Evolutionary conservation across 2,888 invertebrate genomes (phyloP), one percentile per base, ranked within the genome.

Genomic region (Drosophila merina): DNA sequence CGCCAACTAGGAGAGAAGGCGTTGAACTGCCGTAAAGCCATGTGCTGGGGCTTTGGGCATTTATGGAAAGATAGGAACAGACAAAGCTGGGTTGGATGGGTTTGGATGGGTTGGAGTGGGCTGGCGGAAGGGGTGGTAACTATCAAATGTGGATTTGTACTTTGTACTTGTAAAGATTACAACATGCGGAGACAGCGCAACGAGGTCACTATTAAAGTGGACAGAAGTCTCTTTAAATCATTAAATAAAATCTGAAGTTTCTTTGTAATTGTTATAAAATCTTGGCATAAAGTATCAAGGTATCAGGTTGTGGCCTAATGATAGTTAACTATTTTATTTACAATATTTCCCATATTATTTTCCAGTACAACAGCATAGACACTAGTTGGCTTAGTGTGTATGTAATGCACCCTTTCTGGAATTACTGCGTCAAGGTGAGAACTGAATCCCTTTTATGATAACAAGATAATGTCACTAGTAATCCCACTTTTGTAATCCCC

Each of bases 371-470:
- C 92, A 97, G 97, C 58, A 93, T 98, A 89, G 99, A 99, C 91
- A 98, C 97, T 47, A 98, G 98, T 91, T 95, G 98, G 38, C 94
- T 99, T 57, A 98, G 99, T 91, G 96, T 96, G 79, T 98, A 99
- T 94, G 95, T 99, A 83, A 99, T 99, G 96, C 99, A 99, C 92
- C 99, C 99, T 28, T 99, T 99, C 92, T 99, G 99, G 99, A 97
- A 99, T 92, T 95, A 95, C 94, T 95, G 98, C 86, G 98, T 99
- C 8, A 95, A 98, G 95, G 99, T 99, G 93, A 93, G 93, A 44
- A 7, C 12, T 44, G 0, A 10, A 56, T 28, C 28, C 0, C 28
- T 28, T 28, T 5, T 1, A 20, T 20, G 20, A 20, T 20, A 20
- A 20, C 20, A 20, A 20, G 20, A 20, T 20, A 20, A 20, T 20